These are phyloP conservation scores for Melipona beecheii DNA, from an alignment of 2,888 invertebrate species.

Conservation along the genomic window DNA sequence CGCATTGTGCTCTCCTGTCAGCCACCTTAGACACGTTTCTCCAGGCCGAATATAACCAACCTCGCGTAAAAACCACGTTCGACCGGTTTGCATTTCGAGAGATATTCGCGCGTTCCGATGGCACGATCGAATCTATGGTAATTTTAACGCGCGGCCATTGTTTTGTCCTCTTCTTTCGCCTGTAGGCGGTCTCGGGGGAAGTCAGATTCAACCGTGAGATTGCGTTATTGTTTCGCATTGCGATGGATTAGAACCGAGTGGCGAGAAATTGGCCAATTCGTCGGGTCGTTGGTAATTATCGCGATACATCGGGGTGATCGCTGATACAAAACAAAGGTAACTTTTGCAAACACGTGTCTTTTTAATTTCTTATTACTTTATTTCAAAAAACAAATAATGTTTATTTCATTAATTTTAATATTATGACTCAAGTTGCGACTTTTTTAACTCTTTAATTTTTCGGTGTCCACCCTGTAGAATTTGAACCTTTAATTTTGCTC, in stretches of 20 bases:
- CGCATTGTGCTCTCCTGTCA: slow-evolving; percentile 43
- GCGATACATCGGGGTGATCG: background rate
- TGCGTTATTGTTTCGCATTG: background rate
- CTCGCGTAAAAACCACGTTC: slow-evolving; percentile 22
- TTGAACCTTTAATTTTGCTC: too few species aligned
- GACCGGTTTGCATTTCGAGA: slow-evolving; percentile 1
- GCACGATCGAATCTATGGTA: slow-evolving; percentile 26
- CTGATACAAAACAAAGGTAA: too few species aligned
- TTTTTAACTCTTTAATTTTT: too few species aligned
- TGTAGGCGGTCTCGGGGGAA: background rate
- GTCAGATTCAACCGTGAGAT: background rate
- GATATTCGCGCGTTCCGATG: background rate
- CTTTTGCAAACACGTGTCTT: too few species aligned
- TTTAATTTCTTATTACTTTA: too few species aligned
- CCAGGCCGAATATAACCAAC: background rate
- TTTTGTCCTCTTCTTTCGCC: background rate
- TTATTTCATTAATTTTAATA: too few species aligned
- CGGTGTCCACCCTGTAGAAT: too few species aligned
- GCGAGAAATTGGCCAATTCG: background rate
- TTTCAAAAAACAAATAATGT: too few species aligned
- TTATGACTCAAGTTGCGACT: too few species aligned
- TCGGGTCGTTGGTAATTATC: background rate
- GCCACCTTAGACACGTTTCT: slow-evolving; percentile 39
- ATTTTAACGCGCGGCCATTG: slow-evolving; percentile 18
- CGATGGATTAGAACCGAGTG: background rate